These are phyloP conservation scores for Sapayoa aenigma DNA, from an alignment of 2,113 vertebrate species.

Conservation along the genomic window DNA sequence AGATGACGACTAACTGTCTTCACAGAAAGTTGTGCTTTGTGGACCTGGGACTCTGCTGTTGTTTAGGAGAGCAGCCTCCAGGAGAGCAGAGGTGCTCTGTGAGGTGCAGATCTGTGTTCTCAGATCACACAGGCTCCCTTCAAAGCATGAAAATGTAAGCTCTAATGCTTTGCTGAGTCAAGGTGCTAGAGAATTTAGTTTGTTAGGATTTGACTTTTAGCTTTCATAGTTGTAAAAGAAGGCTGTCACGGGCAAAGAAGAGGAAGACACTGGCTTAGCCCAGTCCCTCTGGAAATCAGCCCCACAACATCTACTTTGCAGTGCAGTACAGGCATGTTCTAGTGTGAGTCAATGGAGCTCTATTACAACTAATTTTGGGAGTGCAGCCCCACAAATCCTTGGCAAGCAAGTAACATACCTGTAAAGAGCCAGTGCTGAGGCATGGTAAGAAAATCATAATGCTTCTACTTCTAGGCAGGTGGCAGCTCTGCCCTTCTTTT, in stretches of 20 bases:
- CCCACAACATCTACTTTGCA: rapidly evolving
- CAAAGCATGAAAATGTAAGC: neutral
- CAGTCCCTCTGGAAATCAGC: neutral
- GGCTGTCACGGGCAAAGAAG: neutral
- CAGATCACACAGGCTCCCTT: neutral
- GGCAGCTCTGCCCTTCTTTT: neutral
- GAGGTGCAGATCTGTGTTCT: too few relatives aligned
- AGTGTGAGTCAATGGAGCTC: rapidly evolving
- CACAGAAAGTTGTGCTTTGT: neutral
- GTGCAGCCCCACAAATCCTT: neutral
- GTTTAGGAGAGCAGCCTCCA: neutral
- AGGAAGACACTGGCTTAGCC: neutral
- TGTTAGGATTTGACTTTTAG: neutral
- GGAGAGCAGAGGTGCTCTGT: neutral
- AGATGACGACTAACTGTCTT: neutral
- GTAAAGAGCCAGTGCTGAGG: neutral
- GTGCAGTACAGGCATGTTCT: neutral
- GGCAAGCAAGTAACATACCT: neutral
- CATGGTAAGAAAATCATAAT: neutral
- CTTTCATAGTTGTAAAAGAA: neutral
- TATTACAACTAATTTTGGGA: neutral
- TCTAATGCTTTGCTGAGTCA: neutral
- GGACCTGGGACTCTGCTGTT: neutral
- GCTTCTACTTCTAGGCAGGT: neutral
- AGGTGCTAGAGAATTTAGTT: neutral